Base-by-base conservation (phyloP, 2,797 vertebrate genomes). In the Platyrinchus mystaceus region DNA sequence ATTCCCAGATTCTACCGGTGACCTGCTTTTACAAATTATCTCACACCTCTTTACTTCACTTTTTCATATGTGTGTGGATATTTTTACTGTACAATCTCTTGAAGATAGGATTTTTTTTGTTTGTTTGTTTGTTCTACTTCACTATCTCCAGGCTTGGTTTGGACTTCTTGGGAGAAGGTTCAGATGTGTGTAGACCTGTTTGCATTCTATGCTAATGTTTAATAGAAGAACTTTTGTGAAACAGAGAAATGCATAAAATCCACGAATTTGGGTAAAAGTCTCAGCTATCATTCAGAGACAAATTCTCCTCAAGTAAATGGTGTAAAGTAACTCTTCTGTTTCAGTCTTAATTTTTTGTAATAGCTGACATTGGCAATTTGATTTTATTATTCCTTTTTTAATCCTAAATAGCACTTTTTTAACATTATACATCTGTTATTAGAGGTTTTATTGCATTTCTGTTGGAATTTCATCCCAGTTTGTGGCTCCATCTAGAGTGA, bases 1-100 rank as follows among this genome's bases (percentile, higher is more conserved):
- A 41, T 84, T 94, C 76, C 76, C 82, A 86, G 62, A 73, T 69
- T 87, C 55, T 89, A 47, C 47, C 50, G 89, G 52, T 95, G 93
- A 92, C 84, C 82, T 81, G 84, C 78, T 94, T 97, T 94, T 80
- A 55, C n/a, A 93, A 83, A 90, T 89, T 77, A 46, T 58, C 28
- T 89, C 76, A 64, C 20, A 2, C 58, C 67, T 68, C 50, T 85
- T 39, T 90, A 36, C 49, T 82, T 80, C 32, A 39, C 11, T 73
- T 84, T 69, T 68, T 84, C 15, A 22, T 79, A 18, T 21, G 4
- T 34, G 20, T 43, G 28, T 37, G 47, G 30, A 39, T 53, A 64
- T 23, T 90, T 90, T 70, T 93, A 39, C 18, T 49, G 23, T 56
- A 28, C 21, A 10, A 5, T 80, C 4, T 49, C 44, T 49, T 2